A percentile compares a stretch with the other conserved stretches of the same genome.
These are phyloP conservation scores for Poeciliopsis gracilis DNA, from an alignment of 2,797 vertebrate species.

Conservation along the genomic window DNA sequence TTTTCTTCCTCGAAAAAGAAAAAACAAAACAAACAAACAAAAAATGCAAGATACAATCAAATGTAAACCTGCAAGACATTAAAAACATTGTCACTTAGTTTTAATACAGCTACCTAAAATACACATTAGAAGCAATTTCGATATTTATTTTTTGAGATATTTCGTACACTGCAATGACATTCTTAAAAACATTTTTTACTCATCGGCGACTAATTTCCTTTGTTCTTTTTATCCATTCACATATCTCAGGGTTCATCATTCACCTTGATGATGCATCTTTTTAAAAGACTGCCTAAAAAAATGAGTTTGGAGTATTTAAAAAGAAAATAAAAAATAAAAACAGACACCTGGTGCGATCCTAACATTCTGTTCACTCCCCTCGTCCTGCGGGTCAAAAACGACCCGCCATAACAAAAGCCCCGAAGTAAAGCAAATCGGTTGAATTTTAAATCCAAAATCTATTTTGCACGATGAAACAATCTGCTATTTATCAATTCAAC, in stretches of 20 bases:
- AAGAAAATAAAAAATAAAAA: constrained; percentile 11
- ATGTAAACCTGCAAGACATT: constrained; percentile 84
- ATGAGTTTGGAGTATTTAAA: constrained; percentile 37
- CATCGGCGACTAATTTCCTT: constrained; percentile 68
- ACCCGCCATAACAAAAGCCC: no score
- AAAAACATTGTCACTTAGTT: constrained; percentile 78
- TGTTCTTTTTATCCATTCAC: constrained; percentile 78
- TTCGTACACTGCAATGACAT: constrained; percentile 88
- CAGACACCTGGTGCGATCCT: constrained; percentile 1
- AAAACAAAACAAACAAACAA: constrained; percentile 4
- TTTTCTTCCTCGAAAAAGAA: constrained; percentile 64
- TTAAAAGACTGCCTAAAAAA: constrained; percentile 69
- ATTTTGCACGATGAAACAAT: no score
- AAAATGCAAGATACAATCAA: constrained; percentile 77
- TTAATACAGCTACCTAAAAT: constrained; percentile 83
- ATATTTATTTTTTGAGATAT: constrained; percentile 82
- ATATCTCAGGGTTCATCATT: constrained; percentile 86
- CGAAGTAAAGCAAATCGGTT: no score
- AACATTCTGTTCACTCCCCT: no score
- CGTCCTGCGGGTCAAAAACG: no score
- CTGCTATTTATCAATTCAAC: no score
- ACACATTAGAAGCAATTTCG: constrained; percentile 82
- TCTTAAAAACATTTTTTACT: constrained; percentile 72
- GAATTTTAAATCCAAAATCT: no score
- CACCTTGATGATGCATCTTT: constrained; percentile 72